phyloP scores from a whole-genome alignment of 1,140 invertebrate species.

The Manduca sexta region DNA sequence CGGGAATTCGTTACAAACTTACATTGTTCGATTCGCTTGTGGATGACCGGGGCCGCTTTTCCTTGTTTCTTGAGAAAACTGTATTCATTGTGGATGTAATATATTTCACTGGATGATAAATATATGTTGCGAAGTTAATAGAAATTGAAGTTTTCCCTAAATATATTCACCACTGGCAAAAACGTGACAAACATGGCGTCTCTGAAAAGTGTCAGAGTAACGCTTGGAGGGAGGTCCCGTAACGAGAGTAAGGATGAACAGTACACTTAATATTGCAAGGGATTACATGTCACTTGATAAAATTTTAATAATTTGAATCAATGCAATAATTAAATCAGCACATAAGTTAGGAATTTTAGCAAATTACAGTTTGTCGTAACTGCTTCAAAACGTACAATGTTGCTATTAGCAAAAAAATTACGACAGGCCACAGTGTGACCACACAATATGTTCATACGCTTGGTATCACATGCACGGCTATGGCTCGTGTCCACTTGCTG shows the following conservation, averaged over 20 bases:
- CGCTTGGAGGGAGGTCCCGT: conserved; percentile 8
- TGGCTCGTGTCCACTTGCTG: too few relatives aligned
- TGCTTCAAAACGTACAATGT: too few relatives aligned
- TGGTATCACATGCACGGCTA: too few relatives aligned
- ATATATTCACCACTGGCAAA: conserved; percentile 51
- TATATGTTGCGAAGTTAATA: conserved; percentile 15
- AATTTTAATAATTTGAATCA: too few relatives aligned
- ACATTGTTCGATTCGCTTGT: conserved; percentile 35
- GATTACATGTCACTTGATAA: too few relatives aligned
- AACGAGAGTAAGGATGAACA: neutral
- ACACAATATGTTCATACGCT: too few relatives aligned
- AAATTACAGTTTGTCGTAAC: too few relatives aligned
- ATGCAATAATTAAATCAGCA: too few relatives aligned
- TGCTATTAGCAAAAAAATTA: neutral
- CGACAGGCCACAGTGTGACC: too few relatives aligned
- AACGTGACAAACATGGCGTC: conserved; percentile 68
- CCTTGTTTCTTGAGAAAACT: conserved; percentile 27
- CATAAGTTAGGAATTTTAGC: too few relatives aligned
- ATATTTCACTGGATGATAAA: conserved; percentile 14
- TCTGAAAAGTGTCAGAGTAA: conserved; percentile 18
- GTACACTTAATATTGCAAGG: neutral
- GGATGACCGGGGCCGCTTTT: conserved; percentile 30
- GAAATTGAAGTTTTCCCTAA: conserved; percentile 35
- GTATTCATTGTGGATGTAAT: conserved; percentile 38
- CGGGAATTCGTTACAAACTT: conserved; percentile 52